These are phyloP conservation scores for Pelobates cultripes DNA, from an alignment of 2,797 vertebrate species.

Conservation along the genomic window DNA sequence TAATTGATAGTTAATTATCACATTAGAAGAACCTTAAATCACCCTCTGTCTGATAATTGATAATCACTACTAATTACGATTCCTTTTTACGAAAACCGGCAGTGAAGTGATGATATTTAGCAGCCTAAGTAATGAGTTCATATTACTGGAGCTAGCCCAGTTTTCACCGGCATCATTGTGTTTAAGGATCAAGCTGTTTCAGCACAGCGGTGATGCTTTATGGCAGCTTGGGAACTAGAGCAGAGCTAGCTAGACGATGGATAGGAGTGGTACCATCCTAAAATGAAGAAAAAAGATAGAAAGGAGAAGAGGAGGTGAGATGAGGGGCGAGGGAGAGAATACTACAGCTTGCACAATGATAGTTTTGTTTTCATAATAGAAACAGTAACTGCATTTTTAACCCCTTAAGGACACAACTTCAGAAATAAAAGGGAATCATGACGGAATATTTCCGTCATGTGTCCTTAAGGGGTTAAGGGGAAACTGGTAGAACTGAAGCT, in stretches of 20 bases:
- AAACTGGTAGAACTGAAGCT: not conserved
- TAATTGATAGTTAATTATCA: too few relatives aligned
- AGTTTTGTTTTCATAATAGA: not conserved
- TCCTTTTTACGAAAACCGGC: too few relatives aligned
- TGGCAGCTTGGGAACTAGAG: conserved; percentile 7
- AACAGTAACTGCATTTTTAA: not conserved
- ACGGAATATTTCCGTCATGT: too few relatives aligned
- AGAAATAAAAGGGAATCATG: too few relatives aligned
- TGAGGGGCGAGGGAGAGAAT: not conserved
- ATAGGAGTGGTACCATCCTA: not conserved
- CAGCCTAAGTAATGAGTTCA: not conserved
- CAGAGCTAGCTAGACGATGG: not conserved
- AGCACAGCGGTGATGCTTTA: conserved; percentile 13
- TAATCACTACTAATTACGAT: too few relatives aligned
- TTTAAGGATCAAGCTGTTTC: not conserved
- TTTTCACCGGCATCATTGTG: not conserved
- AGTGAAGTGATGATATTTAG: not conserved
- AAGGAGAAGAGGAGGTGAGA: not conserved
- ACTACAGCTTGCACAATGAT: not conserved
- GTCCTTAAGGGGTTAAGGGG: too few relatives aligned
- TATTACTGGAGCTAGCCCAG: not conserved
- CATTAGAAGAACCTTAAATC: too few relatives aligned
- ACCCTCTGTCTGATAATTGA: too few relatives aligned
- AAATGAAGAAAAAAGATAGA: not conserved
- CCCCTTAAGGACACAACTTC: too few relatives aligned